Evolutionary conservation across 2,113 vertebrate genomes (phyloP).

Genomic region (Plectropomus leopardus): DNA sequence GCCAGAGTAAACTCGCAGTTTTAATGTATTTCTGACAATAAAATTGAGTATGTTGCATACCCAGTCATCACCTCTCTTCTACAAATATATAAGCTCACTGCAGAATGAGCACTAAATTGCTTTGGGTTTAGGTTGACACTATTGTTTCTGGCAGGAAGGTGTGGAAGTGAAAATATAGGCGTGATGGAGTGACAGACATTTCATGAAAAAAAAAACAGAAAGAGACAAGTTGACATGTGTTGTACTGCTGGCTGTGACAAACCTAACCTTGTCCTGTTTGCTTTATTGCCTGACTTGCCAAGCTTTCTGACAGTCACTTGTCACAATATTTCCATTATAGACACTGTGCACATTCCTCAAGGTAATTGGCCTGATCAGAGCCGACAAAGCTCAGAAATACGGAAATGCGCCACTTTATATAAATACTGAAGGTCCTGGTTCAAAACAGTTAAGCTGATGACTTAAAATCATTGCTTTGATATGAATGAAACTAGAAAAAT

Average conservation of each 20-base stretch:
- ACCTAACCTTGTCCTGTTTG: constrained; percentile 14
- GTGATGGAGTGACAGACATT: constrained; percentile 22
- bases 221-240: constrained; percentile 24
- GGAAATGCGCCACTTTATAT: too few species aligned
- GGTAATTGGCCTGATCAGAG: too few species aligned
- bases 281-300: constrained; percentile 15
- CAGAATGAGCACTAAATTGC: background rate
- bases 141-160: background rate
- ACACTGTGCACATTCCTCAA: background rate
- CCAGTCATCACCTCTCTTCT: too few species aligned
- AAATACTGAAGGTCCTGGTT: too few species aligned
- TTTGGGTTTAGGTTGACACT: background rate
- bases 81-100: too few species aligned
- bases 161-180: constrained; percentile 1
- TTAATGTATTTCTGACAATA: background rate
- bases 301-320: constrained; percentile 12
- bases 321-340: constrained; percentile 5
- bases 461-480: too few species aligned
- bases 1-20: background rate
- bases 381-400: too few species aligned
- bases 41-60: too few species aligned
- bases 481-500: too few species aligned
- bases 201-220: background rate
- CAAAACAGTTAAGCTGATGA: too few species aligned
- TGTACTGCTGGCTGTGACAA: constrained; percentile 15